Base-by-base conservation (phyloP, 2,888 invertebrate species). In the Holacanthella duospinosa region DNA sequence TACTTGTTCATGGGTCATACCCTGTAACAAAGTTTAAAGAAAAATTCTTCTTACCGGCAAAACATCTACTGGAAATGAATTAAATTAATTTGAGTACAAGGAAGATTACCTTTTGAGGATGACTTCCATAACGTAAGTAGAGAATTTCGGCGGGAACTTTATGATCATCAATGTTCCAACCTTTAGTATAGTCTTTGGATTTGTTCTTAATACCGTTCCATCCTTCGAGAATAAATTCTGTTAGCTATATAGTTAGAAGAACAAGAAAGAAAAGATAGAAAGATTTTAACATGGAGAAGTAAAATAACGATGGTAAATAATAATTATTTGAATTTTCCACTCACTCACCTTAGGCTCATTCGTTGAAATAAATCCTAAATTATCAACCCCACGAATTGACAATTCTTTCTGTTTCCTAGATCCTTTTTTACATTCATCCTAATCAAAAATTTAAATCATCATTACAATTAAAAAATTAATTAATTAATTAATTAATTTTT, bases 1-100 rank as follows among this genome's bases (percentile, higher is more conserved):
- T 12, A 79, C 79, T 72, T 77, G 76, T 24, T 69, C 72, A 59
- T 75, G 74, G 36, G 77, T 77, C 65, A 79, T 73, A 61, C 80
- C 80, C 78, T 79, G 69, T n/a, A 48, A 36, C 16, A 6, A 36
- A 16, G 16, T 12, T 6, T 16, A 36, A 36, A 36, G 6, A 12
- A n/a, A n/a, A 48, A 48, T 21, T 48, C 21, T 48, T n/a, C 21
- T 48, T n/a, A 48, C 48, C 36, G 6, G n/a, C n/a, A n/a, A n/a
- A n/a, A n/a, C n/a, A n/a, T n/a, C n/a, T n/a, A 36, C 21, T 4
- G 48, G 21, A 4, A 48, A 21, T 48, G 48, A 16, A n/a, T n/a
- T n/a, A n/a, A n/a, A n/a, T n/a, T n/a, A n/a, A n/a, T n/a, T n/a
- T n/a, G n/a, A n/a, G n/a, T n/a, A n/a, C n/a, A n/a, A n/a, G n/a